Conservation (phyloP, 2,888 invertebrate species). For the Hemithea aestivaria region DNA sequence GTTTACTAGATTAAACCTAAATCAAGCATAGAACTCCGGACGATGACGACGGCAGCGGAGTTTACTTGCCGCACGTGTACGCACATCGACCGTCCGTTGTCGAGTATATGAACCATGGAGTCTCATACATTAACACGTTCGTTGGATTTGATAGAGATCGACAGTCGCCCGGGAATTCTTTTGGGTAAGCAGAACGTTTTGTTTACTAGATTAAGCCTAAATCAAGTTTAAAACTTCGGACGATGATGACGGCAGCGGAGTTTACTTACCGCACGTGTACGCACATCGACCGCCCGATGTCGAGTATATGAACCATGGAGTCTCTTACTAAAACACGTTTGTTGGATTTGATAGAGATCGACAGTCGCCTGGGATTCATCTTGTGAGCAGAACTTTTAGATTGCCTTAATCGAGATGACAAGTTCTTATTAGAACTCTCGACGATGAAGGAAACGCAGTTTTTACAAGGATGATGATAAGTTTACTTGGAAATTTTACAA, state of each 20-base stretch:
- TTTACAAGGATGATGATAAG: no score
- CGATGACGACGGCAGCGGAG: constrained; percentile 82
- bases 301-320: constrained; percentile 78
- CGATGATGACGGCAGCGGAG: constrained; percentile 82
- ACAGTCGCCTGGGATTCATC: constrained; percentile 66
- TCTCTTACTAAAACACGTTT: constrained; percentile 81
- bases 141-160: constrained; percentile 78
- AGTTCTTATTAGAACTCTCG: no score
- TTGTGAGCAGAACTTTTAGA: no score
- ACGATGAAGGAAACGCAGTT: no score
- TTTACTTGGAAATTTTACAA: no score
- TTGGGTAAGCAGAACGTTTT: no score
- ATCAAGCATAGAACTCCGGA: constrained; percentile 82
- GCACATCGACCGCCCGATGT: constrained; percentile 57
- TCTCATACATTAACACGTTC: constrained; percentile 80
- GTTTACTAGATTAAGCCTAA: no score
- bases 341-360: constrained; percentile 78
- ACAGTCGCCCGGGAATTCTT: constrained; percentile 66
- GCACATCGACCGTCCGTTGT: constrained; percentile 57
- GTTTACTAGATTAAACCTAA: no score
- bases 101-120: constrained; percentile 78
- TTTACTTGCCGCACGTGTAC: constrained; percentile 83
- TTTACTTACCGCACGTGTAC: constrained; percentile 83
- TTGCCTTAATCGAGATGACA: no score
- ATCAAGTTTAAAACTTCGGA: constrained; percentile 82